Percentiles rank a stretch among this genome's conserved stretches.
These are phyloP conservation scores for Pitta sordida DNA, from an alignment of 2,113 vertebrate species.

Conservation along the genomic window DNA sequence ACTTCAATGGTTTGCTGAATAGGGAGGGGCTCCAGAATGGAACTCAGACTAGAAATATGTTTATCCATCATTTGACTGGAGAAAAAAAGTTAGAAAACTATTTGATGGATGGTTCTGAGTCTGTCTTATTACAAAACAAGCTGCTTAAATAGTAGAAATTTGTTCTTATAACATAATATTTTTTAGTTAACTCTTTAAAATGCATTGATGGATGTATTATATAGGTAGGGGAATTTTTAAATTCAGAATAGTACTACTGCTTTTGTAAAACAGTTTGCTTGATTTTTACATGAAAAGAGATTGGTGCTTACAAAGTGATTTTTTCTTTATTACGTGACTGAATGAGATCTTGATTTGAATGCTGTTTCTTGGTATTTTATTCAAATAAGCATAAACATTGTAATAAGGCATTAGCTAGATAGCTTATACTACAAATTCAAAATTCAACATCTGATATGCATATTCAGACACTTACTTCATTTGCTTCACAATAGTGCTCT, in stretches of 20 bases:
- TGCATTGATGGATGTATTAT: not conserved
- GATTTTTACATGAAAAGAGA: not conserved
- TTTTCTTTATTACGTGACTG: not conserved
- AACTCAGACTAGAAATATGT: not conserved
- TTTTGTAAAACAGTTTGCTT: not conserved
- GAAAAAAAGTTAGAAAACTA: not conserved
- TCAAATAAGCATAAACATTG: not conserved
- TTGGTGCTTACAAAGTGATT: not conserved
- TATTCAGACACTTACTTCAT: slow-evolving; percentile 76
- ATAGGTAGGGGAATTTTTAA: not conserved
- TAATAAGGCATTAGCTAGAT: not conserved
- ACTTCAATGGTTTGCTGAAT: not conserved
- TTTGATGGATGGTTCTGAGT: not conserved
- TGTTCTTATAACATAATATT: not conserved
- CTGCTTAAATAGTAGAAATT: not conserved
- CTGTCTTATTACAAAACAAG: not conserved
- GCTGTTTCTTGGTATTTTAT: not conserved
- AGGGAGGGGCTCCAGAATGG: not conserved
- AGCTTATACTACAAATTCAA: not conserved
- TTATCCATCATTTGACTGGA: not conserved
- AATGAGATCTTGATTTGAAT: not conserved
- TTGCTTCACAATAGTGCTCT: slow-evolving; percentile 81
- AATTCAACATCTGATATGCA: not conserved
- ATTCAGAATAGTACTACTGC: not conserved
- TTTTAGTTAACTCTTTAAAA: not conserved